Percentiles rank a stretch among this genome's conserved stretches.
phyloP scores from a whole-genome alignment of 35 echinoderm and acorn worm genomes.

The Strongylocentrotus purpuratus region DNA sequence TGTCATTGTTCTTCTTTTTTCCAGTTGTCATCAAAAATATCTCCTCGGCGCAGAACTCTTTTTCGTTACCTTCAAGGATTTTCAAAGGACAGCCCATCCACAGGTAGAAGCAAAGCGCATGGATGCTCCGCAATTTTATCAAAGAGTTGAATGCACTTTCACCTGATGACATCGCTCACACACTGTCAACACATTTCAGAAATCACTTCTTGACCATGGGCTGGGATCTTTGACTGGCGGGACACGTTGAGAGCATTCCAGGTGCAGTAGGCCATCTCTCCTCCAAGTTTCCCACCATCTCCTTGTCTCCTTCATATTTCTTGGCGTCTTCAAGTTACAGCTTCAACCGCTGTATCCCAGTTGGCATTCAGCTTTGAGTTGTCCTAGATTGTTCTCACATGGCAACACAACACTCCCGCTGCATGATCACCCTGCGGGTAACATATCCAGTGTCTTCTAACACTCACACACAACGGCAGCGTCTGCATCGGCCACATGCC shows the following conservation, averaged over 20 bases:
- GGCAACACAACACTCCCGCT: not conserved
- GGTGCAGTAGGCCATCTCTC: not conserved
- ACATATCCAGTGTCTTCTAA: not conserved
- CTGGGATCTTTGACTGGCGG: not conserved
- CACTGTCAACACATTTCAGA: not conserved
- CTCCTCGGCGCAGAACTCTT: not conserved
- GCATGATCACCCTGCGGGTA: not conserved
- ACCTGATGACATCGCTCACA: not conserved
- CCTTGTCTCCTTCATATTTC: not conserved
- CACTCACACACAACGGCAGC: not conserved
- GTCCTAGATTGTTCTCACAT: not conserved
- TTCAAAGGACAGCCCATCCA: constrained; percentile 8
- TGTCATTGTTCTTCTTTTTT: not conserved
- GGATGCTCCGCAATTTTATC: not conserved
- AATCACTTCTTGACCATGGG: not conserved
- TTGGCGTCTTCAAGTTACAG: not conserved
- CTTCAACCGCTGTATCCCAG: not conserved
- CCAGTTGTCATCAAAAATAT: not conserved
- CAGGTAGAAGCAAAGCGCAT: not conserved
- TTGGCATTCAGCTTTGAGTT: constrained; percentile 32
- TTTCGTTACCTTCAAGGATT: not conserved
- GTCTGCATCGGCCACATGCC: constrained; percentile 16
- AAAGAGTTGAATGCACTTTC: not conserved
- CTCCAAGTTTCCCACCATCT: not conserved
- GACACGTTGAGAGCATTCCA: not conserved